A percentile compares a stretch with the other conserved stretches of the same genome.
Conservation (phyloP, 2,888 invertebrate species). For the Sarcophaga carnaria region DNA sequence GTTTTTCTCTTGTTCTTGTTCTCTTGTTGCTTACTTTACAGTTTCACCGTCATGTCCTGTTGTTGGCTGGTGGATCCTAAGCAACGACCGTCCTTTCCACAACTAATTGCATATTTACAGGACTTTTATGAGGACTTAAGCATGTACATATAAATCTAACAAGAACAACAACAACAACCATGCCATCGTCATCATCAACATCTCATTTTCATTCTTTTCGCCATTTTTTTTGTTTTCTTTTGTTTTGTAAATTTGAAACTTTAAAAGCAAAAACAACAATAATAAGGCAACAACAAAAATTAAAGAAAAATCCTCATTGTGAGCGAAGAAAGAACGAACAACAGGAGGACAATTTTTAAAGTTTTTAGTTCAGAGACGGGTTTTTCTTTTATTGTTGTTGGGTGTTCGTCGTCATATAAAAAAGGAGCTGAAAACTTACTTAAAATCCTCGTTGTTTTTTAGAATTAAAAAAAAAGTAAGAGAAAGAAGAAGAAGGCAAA, state of each 20-base stretch:
- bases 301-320: background rate
- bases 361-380: background rate
- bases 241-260: conserved; percentile 16
- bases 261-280: conserved; percentile 21
- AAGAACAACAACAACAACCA: no score
- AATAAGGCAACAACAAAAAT: background rate
- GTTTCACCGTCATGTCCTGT: conserved; percentile 87
- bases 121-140: conserved; percentile 87
- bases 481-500: no score
- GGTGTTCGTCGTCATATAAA: background rate
- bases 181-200: no score
- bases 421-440: conserved; percentile 46
- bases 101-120: conserved; percentile 86
- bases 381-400: conserved; percentile 13
- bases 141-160: conserved; percentile 83
- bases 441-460: conserved; percentile 55
- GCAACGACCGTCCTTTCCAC: conserved; percentile 86
- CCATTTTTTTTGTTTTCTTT: background rate
- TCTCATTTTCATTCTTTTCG: background rate
- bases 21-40: conserved; percentile 72
- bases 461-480: background rate
- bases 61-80: conserved; percentile 86
- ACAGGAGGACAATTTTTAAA: conserved; percentile 32
- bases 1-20: conserved; percentile 5
- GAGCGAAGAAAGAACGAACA: conserved; percentile 18